A percentile compares a stretch with the other conserved stretches of the same genome.
Evolutionary conservation across 2,888 invertebrate species (phyloP).

Genomic region (Choreutis nemorana): DNA sequence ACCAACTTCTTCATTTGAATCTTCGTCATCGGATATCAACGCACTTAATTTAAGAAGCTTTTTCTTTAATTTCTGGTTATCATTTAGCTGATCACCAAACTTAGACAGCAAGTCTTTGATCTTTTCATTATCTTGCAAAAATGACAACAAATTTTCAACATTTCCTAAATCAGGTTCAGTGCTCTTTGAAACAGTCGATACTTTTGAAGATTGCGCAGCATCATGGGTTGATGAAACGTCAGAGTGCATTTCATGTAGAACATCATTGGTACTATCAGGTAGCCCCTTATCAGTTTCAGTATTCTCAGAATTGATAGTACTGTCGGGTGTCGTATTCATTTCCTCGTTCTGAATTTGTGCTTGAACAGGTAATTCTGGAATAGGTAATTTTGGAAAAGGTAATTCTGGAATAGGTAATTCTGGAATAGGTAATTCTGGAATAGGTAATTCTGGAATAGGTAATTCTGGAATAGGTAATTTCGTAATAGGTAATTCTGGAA

Average conservation of each 20-base stretch:
- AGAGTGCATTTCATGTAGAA: constrained; percentile 24
- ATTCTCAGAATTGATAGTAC: constrained; percentile 29
- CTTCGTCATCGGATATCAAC: constrained; percentile 59
- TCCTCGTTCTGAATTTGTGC: no score
- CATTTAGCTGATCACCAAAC: constrained; percentile 40
- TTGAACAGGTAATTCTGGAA: no score
- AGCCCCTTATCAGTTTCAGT: constrained; percentile 15
- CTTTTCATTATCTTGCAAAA: constrained; percentile 55
- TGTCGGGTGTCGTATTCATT: no score
- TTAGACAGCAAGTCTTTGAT: constrained; percentile 51
- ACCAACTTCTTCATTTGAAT: constrained; percentile 23
- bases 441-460: no score
- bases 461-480: no score
- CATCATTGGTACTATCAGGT: constrained; percentile 37
- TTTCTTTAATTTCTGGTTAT: constrained; percentile 61
- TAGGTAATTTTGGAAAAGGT: no score
- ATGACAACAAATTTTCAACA: constrained; percentile 37
- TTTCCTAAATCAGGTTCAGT: constrained; percentile 20
- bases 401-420: no score
- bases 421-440: no score
- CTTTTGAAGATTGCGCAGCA: constrained; percentile 14
- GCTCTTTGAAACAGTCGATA: constrained; percentile 17
- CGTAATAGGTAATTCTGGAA: no score
- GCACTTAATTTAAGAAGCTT: constrained; percentile 65
- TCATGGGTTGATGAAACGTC: constrained; percentile 33